phyloP scores from a whole-genome alignment of 2,797 vertebrate species.

The Catostomus latipinnis region DNA sequence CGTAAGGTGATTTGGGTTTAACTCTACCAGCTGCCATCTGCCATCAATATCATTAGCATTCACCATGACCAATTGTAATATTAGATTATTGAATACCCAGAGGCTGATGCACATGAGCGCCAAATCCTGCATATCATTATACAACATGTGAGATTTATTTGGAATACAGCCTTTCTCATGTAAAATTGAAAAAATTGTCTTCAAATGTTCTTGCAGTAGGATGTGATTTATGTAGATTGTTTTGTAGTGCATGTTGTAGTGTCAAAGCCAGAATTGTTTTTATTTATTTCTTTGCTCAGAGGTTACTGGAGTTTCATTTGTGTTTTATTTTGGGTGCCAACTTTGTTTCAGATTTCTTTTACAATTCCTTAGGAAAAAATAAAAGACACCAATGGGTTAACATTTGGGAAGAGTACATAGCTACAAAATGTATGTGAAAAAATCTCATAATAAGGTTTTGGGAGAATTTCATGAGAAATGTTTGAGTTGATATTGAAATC shows the following conservation, averaged over 20 bases:
- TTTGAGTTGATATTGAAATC: not conserved
- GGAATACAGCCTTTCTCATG: not conserved
- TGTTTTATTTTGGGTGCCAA: no score
- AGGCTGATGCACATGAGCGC: conserved; percentile 70
- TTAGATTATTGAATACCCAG: conserved; percentile 81
- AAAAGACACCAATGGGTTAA: no score
- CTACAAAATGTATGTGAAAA: not conserved
- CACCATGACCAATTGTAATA: conserved; percentile 81
- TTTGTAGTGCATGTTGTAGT: not conserved
- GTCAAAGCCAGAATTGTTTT: not conserved
- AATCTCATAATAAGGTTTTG: not conserved
- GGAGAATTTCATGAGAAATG: not conserved
- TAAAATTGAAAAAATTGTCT: not conserved
- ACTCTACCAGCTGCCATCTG: conserved; percentile 76
- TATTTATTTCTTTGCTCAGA: no score
- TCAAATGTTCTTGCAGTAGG: not conserved
- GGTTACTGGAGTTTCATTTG: no score
- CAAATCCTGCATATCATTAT: conserved; percentile 40
- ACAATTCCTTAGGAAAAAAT: no score
- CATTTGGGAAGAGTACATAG: no score
- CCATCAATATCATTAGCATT: conserved; percentile 72
- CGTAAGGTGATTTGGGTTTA: conserved; percentile 58
- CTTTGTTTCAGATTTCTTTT: no score
- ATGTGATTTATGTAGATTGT: not conserved
- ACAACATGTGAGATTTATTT: conserved; percentile 29